These are phyloP conservation scores for Arctopsyche grandis DNA, from an alignment of 1,140 invertebrate genomes.

Conservation along the genomic window DNA sequence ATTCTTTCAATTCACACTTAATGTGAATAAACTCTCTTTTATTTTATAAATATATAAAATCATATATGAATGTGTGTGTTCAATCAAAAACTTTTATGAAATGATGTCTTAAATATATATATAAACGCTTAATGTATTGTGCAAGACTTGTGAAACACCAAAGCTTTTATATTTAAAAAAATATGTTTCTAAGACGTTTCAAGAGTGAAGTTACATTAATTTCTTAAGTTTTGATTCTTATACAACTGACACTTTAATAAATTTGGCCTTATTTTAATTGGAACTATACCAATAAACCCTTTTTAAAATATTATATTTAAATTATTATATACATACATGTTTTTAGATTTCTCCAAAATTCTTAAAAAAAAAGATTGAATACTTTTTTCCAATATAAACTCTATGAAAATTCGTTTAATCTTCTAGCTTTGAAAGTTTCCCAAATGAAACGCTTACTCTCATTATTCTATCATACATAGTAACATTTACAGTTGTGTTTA, in stretches of 20 bases:
- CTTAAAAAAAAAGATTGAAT: no score
- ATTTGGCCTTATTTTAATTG: no score
- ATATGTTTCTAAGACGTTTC: background rate
- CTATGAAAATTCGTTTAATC: background rate
- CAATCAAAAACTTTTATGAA: background rate
- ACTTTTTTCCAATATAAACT: background rate
- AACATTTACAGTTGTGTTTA: background rate
- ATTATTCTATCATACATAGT: background rate
- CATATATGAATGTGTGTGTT: background rate
- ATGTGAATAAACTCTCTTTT: background rate
- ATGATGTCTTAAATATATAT: background rate
- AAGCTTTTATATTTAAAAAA: conserved; percentile 8
- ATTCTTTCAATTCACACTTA: background rate
- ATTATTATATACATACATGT: no score
- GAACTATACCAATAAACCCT: no score
- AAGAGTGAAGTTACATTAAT: no score
- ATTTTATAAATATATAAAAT: background rate
- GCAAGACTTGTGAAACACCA: conserved; percentile 26
- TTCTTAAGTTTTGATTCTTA: background rate
- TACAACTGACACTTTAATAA: background rate
- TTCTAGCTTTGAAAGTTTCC: background rate
- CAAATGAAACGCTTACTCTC: background rate
- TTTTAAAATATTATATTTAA: no score
- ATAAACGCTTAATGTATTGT: background rate
- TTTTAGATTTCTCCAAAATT: no score